Base-by-base conservation (phyloP, 2,797 vertebrate genomes). In the Pipistrellus kuhlii region DNA sequence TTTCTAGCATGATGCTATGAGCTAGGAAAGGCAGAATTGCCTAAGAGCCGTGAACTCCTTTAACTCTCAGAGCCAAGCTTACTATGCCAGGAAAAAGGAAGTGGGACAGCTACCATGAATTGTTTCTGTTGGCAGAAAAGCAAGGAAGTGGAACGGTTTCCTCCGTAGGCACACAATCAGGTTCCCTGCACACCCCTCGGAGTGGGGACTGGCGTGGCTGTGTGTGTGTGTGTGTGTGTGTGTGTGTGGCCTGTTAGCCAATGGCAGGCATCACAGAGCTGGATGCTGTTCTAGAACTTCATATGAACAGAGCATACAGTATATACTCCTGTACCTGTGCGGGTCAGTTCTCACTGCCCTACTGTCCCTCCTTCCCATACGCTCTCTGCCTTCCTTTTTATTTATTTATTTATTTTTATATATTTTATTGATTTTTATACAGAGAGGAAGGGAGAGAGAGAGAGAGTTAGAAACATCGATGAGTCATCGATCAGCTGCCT, bases 41-140 rank as follows among this genome's bases (percentile, higher is more conserved):
- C 0, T 32, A 46, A 90, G 35, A 75, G 46, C 18, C 23, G 11
- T 46, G 85, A 77, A 32, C 57, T 80, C 59, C 82, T 78, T 64
- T 80, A 88, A 57, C 35, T 94, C 32, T 71, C n/a, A 48, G 85
- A 85, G 85, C 72, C 68, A 78, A 77, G 41, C 86, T 96, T 72
- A 38, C 8, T 35, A 44, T 88, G 84, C 77, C 76, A 93, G 83
- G 92, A 55, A 93, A 88, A 90, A 91, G 94, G 88, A 95, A 91
- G 62, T 78, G 46, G 71, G 72, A 41, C 35, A 25, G 48, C 90
- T 41, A 66, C 44, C 41, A 53, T 59, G 75, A 51, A 90, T 86
- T 90, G 87, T 94, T 91, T 90, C 86, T 93, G 13, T 59, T 84
- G 95, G 88, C 94, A 85, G 44, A 68, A 86, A 76, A 88, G 83